phyloP scores from a whole-genome alignment of 2,888 invertebrate species.

The Dromius quadrimaculatus region DNA sequence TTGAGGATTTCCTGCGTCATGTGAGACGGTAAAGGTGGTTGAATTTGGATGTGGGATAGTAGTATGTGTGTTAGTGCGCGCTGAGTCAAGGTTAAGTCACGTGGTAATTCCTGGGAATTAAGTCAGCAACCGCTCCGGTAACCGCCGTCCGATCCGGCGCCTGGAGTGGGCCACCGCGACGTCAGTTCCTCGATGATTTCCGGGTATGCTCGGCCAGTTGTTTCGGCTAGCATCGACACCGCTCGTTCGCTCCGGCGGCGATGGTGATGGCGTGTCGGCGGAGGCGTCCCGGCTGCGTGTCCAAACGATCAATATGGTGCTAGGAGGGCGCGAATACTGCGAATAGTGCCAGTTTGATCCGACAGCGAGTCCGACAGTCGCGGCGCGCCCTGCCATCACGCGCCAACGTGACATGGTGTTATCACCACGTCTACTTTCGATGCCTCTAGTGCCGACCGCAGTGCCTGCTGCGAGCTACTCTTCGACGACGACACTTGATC shows the following conservation, averaged over 20 bases:
- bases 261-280: constrained; percentile 11
- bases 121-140: constrained; percentile 43
- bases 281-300: constrained; percentile 46
- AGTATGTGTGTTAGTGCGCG: not conserved
- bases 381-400: constrained; percentile 24
- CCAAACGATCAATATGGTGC: constrained; percentile 49
- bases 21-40: not conserved
- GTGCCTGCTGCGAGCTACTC: not conserved
- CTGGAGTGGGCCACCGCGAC: constrained; percentile 36
- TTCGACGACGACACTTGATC: too few relatives aligned
- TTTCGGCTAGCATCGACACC: constrained; percentile 33
- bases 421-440: not conserved
- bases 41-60: not conserved
- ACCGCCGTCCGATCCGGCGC: constrained; percentile 41
- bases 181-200: constrained; percentile 38
- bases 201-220: constrained; percentile 18
- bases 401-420: constrained; percentile 7
- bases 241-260: constrained; percentile 10
- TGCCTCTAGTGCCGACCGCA: not conserved
- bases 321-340: constrained; percentile 38
- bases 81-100: constrained; percentile 28
- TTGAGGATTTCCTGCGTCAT: not conserved
- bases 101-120: constrained; percentile 44
- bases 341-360: not conserved
- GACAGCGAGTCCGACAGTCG: constrained; percentile 21